Percentiles rank a stretch among this genome's conserved stretches.
These are phyloP conservation scores for Axinella damicornis DNA, from an alignment of 37 sponge, comb jelly and placozoan genomes.

Conservation along the genomic window DNA sequence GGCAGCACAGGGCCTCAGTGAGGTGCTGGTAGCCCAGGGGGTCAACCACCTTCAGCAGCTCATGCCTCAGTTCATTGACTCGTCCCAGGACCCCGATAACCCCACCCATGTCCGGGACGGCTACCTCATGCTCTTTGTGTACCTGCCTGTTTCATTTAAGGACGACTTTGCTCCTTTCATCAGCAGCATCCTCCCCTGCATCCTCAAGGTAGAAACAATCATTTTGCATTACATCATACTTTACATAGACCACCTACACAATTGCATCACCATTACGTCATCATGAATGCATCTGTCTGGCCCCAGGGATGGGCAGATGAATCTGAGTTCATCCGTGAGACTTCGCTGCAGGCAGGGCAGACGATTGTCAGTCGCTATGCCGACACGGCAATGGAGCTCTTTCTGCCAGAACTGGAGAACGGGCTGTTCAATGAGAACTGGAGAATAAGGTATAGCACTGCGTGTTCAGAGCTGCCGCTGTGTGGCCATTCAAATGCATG, in stretches of 20 bases:
- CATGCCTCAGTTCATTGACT: slow-evolving; percentile 87
- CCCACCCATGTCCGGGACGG: slow-evolving; percentile 94
- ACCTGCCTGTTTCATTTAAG: slow-evolving; percentile 87
- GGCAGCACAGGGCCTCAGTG: slow-evolving; percentile 93
- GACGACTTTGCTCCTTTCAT: slow-evolving; percentile 82
- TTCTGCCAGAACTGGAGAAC: slow-evolving; percentile 91
- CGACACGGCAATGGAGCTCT: slow-evolving; percentile 88
- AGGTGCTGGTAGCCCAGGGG: slow-evolving; percentile 77
- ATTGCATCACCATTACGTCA: too few species aligned
- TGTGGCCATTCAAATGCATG: not conserved
- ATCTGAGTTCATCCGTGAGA: slow-evolving; percentile 94
- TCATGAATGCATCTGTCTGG: too few species aligned
- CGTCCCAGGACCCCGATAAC: slow-evolving; percentile 44
- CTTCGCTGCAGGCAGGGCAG: slow-evolving; percentile 90
- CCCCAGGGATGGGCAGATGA: slow-evolving; percentile 97
- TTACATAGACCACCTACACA: too few species aligned
- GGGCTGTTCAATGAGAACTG: slow-evolving; percentile 94
- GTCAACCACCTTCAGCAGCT: slow-evolving; percentile 63
- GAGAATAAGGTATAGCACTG: slow-evolving; percentile 93
- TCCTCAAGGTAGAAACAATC: slow-evolving; percentile 75
- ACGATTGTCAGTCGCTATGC: slow-evolving; percentile 88
- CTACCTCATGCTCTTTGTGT: slow-evolving; percentile 94
- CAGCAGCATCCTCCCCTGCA: slow-evolving; percentile 81
- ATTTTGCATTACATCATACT: too few species aligned
- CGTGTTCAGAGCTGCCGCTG: not conserved